phyloP scores from a whole-genome alignment of 2,888 invertebrate genomes.

The Arrhopalites spinosus region DNA sequence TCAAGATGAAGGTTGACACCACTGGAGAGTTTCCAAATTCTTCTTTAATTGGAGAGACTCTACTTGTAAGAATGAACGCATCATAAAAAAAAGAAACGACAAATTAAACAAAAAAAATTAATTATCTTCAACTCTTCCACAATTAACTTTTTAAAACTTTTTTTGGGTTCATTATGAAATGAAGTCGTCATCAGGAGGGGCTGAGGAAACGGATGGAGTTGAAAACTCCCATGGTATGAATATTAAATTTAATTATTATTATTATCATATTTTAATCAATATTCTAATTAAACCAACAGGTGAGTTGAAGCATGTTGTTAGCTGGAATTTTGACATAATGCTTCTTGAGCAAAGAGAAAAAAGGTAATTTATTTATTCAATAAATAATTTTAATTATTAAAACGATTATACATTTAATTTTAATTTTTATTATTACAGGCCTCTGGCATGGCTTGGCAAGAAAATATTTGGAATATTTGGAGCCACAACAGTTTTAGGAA shows the following conservation, averaged over 20 bases:
- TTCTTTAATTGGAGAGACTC: too few relatives aligned
- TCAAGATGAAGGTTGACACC: too few relatives aligned
- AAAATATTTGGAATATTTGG: conserved; percentile 27
- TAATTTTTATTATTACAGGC: conserved; percentile 19
- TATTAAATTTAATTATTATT: too few relatives aligned
- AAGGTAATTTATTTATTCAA: conserved; percentile 1
- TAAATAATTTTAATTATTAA: too few relatives aligned
- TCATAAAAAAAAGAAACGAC: not conserved
- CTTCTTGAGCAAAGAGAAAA: conserved; percentile 13
- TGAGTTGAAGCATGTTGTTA: not conserved
- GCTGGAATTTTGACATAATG: conserved; percentile 27
- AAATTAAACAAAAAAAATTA: not conserved
- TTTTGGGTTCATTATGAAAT: not conserved
- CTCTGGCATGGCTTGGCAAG: conserved; percentile 31
- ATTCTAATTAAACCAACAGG: too few relatives aligned
- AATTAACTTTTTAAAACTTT: not conserved
- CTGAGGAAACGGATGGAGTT: not conserved
- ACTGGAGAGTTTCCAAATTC: too few relatives aligned
- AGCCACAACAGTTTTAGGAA: conserved; percentile 1
- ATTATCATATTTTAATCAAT: too few relatives aligned
- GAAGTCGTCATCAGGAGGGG: not conserved
- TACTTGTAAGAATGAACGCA: not conserved
- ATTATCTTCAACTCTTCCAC: not conserved
- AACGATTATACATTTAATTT: not conserved
- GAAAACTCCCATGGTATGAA: not conserved